Evolutionary conservation across 35 echinoderm and acorn worm genomes (phyloP), one percentile per base, ranked within the genome.

Genomic region (Acanthaster planci): DNA sequence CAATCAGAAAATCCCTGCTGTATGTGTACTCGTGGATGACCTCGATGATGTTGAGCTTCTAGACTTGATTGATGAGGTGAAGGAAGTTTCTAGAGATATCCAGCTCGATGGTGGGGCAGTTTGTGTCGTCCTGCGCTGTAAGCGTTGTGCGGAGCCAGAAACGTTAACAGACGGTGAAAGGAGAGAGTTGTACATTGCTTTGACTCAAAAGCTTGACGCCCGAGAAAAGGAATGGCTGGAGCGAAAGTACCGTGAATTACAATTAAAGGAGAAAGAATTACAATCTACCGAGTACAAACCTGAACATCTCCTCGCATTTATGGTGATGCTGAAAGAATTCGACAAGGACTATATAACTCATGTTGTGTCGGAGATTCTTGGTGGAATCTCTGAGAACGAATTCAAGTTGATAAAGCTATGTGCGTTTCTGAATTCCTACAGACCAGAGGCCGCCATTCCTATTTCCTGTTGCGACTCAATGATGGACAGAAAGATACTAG

Each of bases 281-380:
- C 14, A 22, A 37, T 31, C n/a, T 76, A 29, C 59, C 38, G 77
- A 90, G 4, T 77, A 85, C 15, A 27, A 76, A 9, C 89, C 89
- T 1, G 82, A 90, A 32, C 59, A 26, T 10, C 76, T 90, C 2
- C 60, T 90, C 39, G 81, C 89, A 32, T 85, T 85, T 51, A 90
- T 90, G 89, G 89, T 85, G 17, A 90, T 90, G 89, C 84, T 85
- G 32, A 31, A 77, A 8, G 82, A 90, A 10, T 90, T 68, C 57
- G 17, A 84, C 53, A 31, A 67, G 40, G 81, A 90, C 17, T 90
- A 90, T 39, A 38, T 90, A 6, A 35, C 84, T 37, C 77, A 38
- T 4, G 31, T 84, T 29, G 89, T 90, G 8, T 51, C 16, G 0
- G 32, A 59, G 38, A 56, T 85, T 84, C 51, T 90, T 29, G 18